Percentiles rank a stretch among this genome's conserved stretches.
These are phyloP conservation scores for Suricata suricatta DNA, from an alignment of 2,113 vertebrate genomes.

Conservation along the genomic window DNA sequence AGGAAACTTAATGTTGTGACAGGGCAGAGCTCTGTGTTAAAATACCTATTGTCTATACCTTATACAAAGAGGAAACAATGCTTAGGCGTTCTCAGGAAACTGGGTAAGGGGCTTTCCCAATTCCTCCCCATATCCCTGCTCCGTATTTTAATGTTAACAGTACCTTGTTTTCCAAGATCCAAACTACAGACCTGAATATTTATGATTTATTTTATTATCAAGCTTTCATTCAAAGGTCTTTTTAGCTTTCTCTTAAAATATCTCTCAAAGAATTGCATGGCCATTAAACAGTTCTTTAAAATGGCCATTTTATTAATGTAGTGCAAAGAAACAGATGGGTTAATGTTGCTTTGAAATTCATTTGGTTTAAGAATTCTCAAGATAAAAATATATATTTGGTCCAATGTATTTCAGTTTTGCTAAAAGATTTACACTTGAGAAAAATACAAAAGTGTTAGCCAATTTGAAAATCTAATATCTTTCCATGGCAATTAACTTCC, in stretches of 20 bases:
- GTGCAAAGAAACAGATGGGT: constrained; percentile 50
- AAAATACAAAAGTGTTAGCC: not conserved
- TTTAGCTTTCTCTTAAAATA: constrained; percentile 60
- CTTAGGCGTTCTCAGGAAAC: constrained; percentile 48
- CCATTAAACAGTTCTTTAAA: constrained; percentile 51
- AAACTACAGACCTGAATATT: constrained; percentile 36
- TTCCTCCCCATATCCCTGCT: not conserved
- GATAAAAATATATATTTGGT: constrained; percentile 27
- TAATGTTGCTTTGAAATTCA: constrained; percentile 56
- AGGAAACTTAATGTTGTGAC: not conserved
- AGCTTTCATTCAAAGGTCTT: constrained; percentile 39
- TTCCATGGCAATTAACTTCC: not conserved
- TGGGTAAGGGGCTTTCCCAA: constrained; percentile 47
- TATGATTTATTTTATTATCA: constrained; percentile 45
- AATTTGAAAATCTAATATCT: not conserved
- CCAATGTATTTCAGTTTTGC: constrained; percentile 21
- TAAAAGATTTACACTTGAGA: constrained; percentile 22
- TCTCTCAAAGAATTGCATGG: constrained; percentile 47
- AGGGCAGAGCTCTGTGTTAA: constrained; percentile 46
- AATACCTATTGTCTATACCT: constrained; percentile 7
- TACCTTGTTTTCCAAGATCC: constrained; percentile 15
- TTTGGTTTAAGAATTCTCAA: constrained; percentile 33
- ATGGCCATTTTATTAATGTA: constrained; percentile 29
- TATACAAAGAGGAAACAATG: constrained; percentile 62
- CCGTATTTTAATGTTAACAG: constrained; percentile 52